These are phyloP conservation scores for Drosophila affinis DNA, from an alignment of 2,888 invertebrate genomes.

Conservation along the genomic window DNA sequence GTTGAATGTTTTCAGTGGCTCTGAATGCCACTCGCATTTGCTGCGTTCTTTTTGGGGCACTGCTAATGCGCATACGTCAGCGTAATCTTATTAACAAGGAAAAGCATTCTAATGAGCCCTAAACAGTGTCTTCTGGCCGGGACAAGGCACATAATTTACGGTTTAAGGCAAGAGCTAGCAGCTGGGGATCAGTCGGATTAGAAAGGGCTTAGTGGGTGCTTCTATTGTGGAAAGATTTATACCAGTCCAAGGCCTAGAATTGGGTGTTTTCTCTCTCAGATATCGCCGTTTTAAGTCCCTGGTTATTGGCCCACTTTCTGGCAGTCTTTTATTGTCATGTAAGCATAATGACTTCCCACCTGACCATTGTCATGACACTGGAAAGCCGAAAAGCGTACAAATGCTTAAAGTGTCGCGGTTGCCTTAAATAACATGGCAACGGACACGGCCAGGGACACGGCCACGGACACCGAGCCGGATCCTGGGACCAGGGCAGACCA, in stretches of 20 bases:
- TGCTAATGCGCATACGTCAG: constrained; percentile 27
- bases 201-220: constrained; percentile 1
- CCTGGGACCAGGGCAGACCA: background rate
- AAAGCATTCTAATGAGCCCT: constrained; percentile 43
- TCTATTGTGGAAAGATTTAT: background rate
- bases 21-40: background rate
- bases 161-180: background rate
- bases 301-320: too few relatives aligned
- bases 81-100: constrained; percentile 38
- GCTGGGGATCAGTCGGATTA: constrained; percentile 32
- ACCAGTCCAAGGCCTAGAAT: too few relatives aligned
- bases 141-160: constrained; percentile 2
- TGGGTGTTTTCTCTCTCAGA: too few relatives aligned
- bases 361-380: constrained; percentile 20
- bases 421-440: constrained; percentile 55
- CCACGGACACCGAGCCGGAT: background rate
- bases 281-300: too few relatives aligned
- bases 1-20: constrained; percentile 13
- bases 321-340: too few relatives aligned
- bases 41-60: background rate
- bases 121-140: constrained; percentile 11
- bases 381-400: constrained; percentile 31
- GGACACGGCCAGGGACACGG: background rate
- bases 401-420: constrained; percentile 38
- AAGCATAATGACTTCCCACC: constrained; percentile 1